A percentile compares a stretch with the other conserved stretches of the same genome.
phyloP scores from a whole-genome alignment of 1,140 invertebrate species.

The Pseudomyrmex dendroicus region DNA sequence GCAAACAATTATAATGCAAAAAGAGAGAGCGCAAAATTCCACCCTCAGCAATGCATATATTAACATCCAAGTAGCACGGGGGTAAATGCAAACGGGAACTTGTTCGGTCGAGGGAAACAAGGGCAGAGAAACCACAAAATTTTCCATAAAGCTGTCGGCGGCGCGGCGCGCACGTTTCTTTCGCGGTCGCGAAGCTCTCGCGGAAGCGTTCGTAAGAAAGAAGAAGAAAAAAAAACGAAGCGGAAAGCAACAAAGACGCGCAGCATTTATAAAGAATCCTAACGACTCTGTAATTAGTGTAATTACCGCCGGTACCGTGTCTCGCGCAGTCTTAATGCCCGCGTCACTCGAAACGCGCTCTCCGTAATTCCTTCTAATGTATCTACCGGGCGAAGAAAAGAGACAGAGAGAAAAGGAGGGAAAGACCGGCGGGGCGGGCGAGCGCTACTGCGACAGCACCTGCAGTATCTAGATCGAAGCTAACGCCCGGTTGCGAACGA shows the following conservation, averaged over 20 bases:
- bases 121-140: conserved; percentile 14
- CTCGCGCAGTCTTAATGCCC: conserved; percentile 63
- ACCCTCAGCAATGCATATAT: neutral
- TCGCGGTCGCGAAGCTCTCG: conserved; percentile 22
- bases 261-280: conserved; percentile 65
- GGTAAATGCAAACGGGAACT: conserved; percentile 33
- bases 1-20: no score
- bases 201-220: neutral
- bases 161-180: neutral
- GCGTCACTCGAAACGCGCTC: conserved; percentile 61
- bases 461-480: conserved; percentile 71
- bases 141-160: conserved; percentile 49
- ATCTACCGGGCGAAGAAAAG: conserved; percentile 47
- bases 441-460: conserved; percentile 33
- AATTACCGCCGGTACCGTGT: conserved; percentile 54
- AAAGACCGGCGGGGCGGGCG: neutral
- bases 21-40: neutral
- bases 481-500: conserved; percentile 41
- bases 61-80: conserved; percentile 18
- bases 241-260: conserved; percentile 34
- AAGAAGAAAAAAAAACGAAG: conserved; percentile 3
- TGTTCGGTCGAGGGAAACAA: conserved; percentile 17
- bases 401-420: neutral
- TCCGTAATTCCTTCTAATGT: conserved; percentile 70
- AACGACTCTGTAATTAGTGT: conserved; percentile 67